Conservation (phyloP, 1,140 invertebrate species). For the Ceratina japonica region DNA sequence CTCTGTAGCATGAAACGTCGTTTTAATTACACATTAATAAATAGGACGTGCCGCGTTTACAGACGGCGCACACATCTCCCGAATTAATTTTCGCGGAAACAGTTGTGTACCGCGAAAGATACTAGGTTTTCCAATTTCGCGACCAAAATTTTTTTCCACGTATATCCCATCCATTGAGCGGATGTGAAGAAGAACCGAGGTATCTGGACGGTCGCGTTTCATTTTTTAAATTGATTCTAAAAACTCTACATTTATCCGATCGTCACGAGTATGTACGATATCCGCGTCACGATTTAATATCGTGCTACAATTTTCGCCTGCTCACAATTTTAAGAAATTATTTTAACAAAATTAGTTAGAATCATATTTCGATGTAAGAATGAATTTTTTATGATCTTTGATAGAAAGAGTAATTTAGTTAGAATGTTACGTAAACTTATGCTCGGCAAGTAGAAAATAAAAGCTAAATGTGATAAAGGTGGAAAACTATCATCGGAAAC, state of each 20-base stretch:
- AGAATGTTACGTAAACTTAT: no score
- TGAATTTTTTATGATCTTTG: no score
- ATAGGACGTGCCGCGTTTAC: no score
- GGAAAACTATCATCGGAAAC: no score
- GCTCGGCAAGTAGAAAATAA: not conserved
- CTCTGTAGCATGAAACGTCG: no score
- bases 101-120: not conserved
- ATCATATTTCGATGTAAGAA: not conserved
- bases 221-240: conserved; percentile 10
- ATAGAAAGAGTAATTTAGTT: no score
- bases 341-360: no score
- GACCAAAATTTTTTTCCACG: conserved; percentile 5
- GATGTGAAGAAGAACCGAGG: conserved; percentile 12
- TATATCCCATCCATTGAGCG: not conserved
- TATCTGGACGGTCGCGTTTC: not conserved
- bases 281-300: no score
- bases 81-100: conserved; percentile 1
- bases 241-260: conserved; percentile 1
- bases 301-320: not conserved
- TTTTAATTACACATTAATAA: no score
- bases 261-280: no score
- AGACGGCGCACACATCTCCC: no score
- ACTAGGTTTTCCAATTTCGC: conserved; percentile 6
- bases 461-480: no score
- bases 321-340: not conserved